phyloP scores from a whole-genome alignment of 2,888 invertebrate genomes.

The Crocallis elinguaria region DNA sequence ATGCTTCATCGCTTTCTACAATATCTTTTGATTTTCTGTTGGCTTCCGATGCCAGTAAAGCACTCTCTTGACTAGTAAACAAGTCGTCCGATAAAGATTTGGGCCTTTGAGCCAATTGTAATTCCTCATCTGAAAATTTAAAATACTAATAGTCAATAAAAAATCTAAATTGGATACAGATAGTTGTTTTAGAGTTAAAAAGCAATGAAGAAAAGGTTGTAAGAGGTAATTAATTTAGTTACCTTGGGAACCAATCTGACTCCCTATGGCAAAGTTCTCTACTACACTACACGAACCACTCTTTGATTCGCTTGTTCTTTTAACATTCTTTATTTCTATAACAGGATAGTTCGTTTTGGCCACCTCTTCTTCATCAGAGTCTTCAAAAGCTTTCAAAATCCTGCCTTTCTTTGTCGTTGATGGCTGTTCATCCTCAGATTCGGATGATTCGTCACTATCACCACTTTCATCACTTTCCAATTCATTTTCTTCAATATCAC shows the following conservation, averaged over 20 bases:
- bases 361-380: slow-evolving; percentile 72
- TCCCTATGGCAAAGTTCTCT: slow-evolving; percentile 19
- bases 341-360: neutral
- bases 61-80: slow-evolving; percentile 63
- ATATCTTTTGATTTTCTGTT: slow-evolving; percentile 30
- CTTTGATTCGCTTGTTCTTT: slow-evolving; percentile 14
- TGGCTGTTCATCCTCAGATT: slow-evolving; percentile 55
- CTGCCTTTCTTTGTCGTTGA: slow-evolving; percentile 65
- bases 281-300: neutral
- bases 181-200: no score
- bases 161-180: no score
- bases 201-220: no score
- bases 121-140: slow-evolving; percentile 63
- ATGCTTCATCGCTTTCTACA: slow-evolving; percentile 43
- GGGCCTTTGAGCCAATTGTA: slow-evolving; percentile 66
- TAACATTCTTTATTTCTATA: slow-evolving; percentile 6
- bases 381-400: slow-evolving; percentile 79
- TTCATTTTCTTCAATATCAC: slow-evolving; percentile 44
- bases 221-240: slow-evolving; percentile 21
- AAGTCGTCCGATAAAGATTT: slow-evolving; percentile 64
- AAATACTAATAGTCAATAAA: neutral
- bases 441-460: slow-evolving; percentile 56
- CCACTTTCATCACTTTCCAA: slow-evolving; percentile 55
- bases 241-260: slow-evolving; percentile 63
- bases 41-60: slow-evolving; percentile 21